Conservation (phyloP, 1,140 invertebrate species). For the Chionoecetes opilio region DNA sequence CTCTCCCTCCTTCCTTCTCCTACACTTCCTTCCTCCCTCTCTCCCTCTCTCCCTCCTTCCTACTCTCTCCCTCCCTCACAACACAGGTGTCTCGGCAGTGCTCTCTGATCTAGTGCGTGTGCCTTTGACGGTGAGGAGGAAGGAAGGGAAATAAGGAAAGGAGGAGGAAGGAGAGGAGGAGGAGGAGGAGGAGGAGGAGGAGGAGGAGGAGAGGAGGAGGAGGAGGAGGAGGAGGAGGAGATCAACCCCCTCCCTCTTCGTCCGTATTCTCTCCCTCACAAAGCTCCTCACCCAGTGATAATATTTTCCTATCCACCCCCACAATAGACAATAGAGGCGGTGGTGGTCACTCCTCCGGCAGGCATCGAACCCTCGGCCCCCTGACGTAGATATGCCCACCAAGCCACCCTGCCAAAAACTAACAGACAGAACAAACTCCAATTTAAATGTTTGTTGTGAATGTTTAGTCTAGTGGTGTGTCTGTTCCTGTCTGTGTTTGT, state of each 20-base stretch:
- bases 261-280: conserved; percentile 42
- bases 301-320: conserved; percentile 60
- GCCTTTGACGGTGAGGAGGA: no score
- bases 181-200: neutral
- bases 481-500: no score
- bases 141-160: no score
- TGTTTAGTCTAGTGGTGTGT: no score
- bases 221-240: no score
- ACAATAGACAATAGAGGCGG: conserved; percentile 42
- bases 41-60: neutral
- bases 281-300: conserved; percentile 53
- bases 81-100: neutral
- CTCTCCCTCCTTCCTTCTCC: neutral
- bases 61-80: neutral
- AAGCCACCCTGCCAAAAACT: no score
- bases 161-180: neutral
- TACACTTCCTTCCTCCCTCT: neutral
- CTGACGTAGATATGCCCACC: neutral
- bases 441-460: no score
- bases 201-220: neutral
- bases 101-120: neutral
- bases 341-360: conserved; percentile 24
- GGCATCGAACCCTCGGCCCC: neutral
- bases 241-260: neutral
- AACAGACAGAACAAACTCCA: no score